These are phyloP conservation scores for Cliona cf. orientalis DNA, from an alignment of 37 sponge, comb jelly and placozoan species.

Conservation along the genomic window DNA sequence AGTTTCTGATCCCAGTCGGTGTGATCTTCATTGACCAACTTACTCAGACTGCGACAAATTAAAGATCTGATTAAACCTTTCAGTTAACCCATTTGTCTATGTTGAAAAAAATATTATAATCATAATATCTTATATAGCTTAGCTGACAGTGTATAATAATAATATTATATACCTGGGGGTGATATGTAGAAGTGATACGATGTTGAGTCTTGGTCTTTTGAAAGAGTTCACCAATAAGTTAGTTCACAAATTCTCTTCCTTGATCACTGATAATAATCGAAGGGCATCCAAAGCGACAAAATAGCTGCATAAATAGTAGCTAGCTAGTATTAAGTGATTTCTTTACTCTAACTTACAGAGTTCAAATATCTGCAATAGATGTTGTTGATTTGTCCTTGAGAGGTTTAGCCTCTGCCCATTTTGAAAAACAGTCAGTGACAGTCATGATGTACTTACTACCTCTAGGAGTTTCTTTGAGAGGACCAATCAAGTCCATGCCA, in stretches of 20 bases:
- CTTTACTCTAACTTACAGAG: no score
- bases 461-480: constrained; percentile 17
- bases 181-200: constrained; percentile 29
- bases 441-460: constrained; percentile 41
- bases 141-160: no score
- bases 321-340: not conserved
- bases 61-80: no score
- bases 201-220: constrained; percentile 30
- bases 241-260: constrained; percentile 59
- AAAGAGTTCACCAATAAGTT: constrained; percentile 13
- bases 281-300: constrained; percentile 42
- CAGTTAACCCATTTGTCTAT: no score
- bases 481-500: constrained; percentile 51
- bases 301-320: not conserved
- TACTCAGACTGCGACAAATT: no score
- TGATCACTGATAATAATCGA: constrained; percentile 22
- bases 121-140: no score
- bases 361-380: constrained; percentile 29
- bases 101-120: no score
- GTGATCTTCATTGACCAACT: no score
- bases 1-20: no score
- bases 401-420: constrained; percentile 54
- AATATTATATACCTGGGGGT: constrained; percentile 58
- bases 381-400: constrained; percentile 39
- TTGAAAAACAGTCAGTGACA: constrained; percentile 49